Evolutionary conservation across 2,113 vertebrate species (phyloP).

Genomic region (Capreolus pygargus): DNA sequence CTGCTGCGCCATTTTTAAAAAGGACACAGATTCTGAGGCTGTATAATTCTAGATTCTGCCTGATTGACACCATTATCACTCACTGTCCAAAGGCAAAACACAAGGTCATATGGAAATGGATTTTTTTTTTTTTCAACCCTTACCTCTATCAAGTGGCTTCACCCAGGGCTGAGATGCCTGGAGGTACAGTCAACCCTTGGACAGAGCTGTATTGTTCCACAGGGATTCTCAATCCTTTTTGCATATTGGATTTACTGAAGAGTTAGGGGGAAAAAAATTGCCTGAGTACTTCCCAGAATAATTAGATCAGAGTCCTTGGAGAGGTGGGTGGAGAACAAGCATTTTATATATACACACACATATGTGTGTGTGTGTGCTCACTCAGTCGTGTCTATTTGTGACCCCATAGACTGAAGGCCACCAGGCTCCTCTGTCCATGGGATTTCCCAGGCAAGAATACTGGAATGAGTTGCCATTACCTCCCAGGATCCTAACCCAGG

Average conservation of each 20-base stretch:
- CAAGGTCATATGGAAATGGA: not conserved
- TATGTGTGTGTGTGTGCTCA: rapidly evolving
- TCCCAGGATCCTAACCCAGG: not conserved
- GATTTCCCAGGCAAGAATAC: not conserved
- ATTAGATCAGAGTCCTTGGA: not conserved
- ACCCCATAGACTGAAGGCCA: not conserved
- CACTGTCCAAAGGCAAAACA: not conserved
- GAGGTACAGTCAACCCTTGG: not conserved
- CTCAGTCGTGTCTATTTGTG: not conserved
- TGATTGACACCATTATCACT: not conserved
- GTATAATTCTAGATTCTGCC: not conserved
- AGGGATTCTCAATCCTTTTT: not conserved
- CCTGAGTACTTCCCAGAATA: not conserved
- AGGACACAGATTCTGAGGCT: not conserved
- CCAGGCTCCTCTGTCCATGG: not conserved
- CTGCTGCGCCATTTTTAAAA: not conserved
- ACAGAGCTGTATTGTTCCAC: not conserved
- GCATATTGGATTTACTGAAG: not conserved
- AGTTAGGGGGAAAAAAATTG: not conserved
- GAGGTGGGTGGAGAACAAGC: not conserved
- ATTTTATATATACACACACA: not conserved
- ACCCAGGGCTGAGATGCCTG: not conserved
- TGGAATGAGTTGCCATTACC: not conserved
- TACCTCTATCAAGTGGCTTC: not conserved
- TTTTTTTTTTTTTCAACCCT: not conserved